Percentiles rank a stretch among this genome's conserved stretches.
These are phyloP conservation scores for Chloroclysta siterata DNA, from an alignment of 2,888 invertebrate species.

Conservation along the genomic window DNA sequence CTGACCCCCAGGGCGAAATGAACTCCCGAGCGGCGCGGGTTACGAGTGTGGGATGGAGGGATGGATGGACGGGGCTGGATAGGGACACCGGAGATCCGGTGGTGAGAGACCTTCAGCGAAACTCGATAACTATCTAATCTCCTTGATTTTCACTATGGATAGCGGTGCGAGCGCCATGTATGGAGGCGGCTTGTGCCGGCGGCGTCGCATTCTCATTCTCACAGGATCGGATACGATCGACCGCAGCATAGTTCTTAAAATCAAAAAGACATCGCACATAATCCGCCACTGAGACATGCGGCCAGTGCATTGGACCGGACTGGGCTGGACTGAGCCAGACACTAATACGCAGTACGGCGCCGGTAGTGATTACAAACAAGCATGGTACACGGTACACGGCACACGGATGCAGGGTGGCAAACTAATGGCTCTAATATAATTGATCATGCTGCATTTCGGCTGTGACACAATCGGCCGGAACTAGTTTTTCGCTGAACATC, in stretches of 20 bases:
- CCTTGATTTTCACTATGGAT: constrained; percentile 80
- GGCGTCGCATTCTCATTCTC: constrained; percentile 49
- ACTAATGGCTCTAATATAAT: constrained; percentile 67
- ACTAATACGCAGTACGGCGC: constrained; percentile 55
- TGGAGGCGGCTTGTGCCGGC: constrained; percentile 52
- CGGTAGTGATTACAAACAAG: constrained; percentile 59
- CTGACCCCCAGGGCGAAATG: constrained; percentile 75
- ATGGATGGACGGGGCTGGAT: constrained; percentile 12
- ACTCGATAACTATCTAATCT: constrained; percentile 69
- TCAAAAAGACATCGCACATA: constrained; percentile 84
- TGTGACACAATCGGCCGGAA: constrained; percentile 55
- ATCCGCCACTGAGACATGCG: constrained; percentile 77
- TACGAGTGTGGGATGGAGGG: constrained; percentile 42
- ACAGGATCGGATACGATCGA: constrained; percentile 57
- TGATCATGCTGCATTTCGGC: constrained; percentile 68
- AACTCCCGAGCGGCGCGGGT: constrained; percentile 53
- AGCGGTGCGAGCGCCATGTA: constrained; percentile 66
- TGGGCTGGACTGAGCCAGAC: constrained; percentile 41
- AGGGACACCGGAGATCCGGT: constrained; percentile 51
- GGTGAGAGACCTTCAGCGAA: constrained; percentile 85
- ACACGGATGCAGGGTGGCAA: constrained; percentile 76
- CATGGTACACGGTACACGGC: constrained; percentile 73
- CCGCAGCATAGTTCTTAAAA: constrained; percentile 72
- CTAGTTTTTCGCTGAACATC: constrained; percentile 80
- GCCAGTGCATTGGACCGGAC: constrained; percentile 49